phyloP scores from a whole-genome alignment of 2,113 vertebrate genomes.

The Muntiacus reevesi region DNA sequence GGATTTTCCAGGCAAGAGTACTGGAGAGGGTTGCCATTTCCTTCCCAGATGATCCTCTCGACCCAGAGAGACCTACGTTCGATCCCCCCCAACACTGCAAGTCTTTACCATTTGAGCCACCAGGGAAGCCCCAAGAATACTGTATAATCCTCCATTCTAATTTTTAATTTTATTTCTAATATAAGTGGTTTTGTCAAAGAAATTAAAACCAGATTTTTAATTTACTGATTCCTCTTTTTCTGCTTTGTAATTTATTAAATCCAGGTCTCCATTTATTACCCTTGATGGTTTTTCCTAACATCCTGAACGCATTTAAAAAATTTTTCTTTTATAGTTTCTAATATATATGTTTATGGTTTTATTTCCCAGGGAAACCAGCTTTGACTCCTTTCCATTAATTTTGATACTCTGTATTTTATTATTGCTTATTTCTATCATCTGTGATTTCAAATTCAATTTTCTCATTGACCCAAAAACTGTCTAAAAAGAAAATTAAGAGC shows the following conservation, averaged over 20 bases:
- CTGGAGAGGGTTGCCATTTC: not conserved
- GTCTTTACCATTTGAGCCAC: not conserved
- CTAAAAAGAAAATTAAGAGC: not conserved
- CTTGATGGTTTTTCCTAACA: not conserved
- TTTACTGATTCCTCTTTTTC: not conserved
- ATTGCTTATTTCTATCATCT: not conserved
- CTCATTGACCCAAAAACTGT: not conserved
- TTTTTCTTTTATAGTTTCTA: not conserved
- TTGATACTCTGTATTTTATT: not conserved
- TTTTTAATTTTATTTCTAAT: conserved; percentile 19
- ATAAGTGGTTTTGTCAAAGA: not conserved
- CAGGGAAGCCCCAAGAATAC: not conserved
- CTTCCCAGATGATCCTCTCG: not conserved
- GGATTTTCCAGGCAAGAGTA: not conserved
- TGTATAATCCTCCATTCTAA: not conserved
- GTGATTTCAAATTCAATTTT: not conserved
- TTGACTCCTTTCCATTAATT: not conserved
- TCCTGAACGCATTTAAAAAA: not conserved
- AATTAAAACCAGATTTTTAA: conserved; percentile 1
- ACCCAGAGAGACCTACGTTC: not conserved
- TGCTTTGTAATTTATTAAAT: not conserved
- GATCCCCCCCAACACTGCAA: not conserved
- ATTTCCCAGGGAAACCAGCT: not conserved
- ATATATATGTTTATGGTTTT: not conserved
- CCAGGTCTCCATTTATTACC: not conserved